Base-by-base conservation (phyloP, 1,140 invertebrate species). In the Drosophila pseudoananassae region DNA sequence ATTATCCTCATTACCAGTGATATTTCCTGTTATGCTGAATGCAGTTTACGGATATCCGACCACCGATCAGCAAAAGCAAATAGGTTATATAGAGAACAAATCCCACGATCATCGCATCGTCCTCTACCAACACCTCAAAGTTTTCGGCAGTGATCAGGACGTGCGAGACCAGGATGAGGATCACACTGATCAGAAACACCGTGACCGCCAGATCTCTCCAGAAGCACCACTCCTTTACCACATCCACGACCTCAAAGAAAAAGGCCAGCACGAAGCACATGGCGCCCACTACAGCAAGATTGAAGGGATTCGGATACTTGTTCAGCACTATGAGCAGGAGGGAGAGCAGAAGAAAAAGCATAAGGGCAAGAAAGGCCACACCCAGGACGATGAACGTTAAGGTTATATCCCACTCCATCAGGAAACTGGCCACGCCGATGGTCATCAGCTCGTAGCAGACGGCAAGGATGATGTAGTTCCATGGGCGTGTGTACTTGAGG, bases 391-490 rank as follows among this genome's bases (percentile, higher is more conserved):
- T 8, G 17, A 83, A 51, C 4, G 46, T 31, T 0, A 5, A 4
- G n/a, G 50, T 0, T 0, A 73, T n/a, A 7, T 27, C 6, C 14
- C 45, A 50, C 0, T 73, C 25, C 49, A 76, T 61, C 1, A 84
- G 36, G 14, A 61, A 84, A 0, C 57, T 45, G 5, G 50, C 51
- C 15, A 69, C 0, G 0, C 80, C 80, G 0, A 84, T 9, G 1
- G 66, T 79, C 33, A 77, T 8, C n/a, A 79, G 66, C 23, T 72
- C 72, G 17, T 76, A 78, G 25, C 40, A 76, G 9, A 17, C 3
- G 8, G 25, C 4, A 1, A 56, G 29, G 31, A 15, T 40, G n/a
- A 64, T 38, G 12, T 36, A 58, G 27, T 36, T 58, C 43, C 43
- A 58, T 6, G 55, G 55, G 10, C 7, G 15, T 17, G 20, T 17